Percentiles rank a stretch among this genome's conserved stretches.
Conservation (phyloP, 2,888 invertebrate genomes). For the Drosophila cognata region DNA sequence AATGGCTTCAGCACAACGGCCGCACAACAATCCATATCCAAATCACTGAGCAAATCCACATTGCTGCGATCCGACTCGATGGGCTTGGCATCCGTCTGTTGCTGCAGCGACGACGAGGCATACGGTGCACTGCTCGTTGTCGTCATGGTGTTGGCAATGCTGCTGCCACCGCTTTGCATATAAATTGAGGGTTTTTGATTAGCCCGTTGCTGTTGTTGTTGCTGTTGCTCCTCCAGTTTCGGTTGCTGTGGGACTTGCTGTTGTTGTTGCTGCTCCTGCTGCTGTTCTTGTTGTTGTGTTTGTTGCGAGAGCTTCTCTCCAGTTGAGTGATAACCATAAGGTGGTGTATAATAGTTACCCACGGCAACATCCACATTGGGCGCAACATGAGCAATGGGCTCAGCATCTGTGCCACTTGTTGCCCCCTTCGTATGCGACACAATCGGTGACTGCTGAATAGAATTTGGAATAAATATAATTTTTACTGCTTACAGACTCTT, state of each 20-base stretch:
- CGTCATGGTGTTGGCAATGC: constrained; percentile 82
- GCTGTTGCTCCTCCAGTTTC: background rate
- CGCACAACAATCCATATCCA: constrained; percentile 92
- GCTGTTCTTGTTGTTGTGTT: constrained; percentile 24
- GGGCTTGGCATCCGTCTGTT: constrained; percentile 22
- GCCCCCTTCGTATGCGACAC: constrained; percentile 81
- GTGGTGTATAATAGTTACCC: constrained; percentile 79
- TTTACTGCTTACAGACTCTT: background rate
- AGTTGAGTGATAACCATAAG: constrained; percentile 82
- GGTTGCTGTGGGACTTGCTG: constrained; percentile 8
- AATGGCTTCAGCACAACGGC: constrained; percentile 70
- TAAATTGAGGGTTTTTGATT: constrained; percentile 73
- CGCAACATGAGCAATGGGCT: constrained; percentile 24
- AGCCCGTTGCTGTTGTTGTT: constrained; percentile 6
- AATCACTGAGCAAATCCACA: constrained; percentile 91
- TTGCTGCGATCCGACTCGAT: constrained; percentile 77
- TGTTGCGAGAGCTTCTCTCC: constrained; percentile 38
- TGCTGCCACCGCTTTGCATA: constrained; percentile 82
- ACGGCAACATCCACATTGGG: constrained; percentile 6
- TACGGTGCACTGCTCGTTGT: constrained; percentile 81
- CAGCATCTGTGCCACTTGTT: constrained; percentile 17
- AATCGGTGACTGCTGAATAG: constrained; percentile 71
- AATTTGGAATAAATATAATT: background rate
- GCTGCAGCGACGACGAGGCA: constrained; percentile 59
- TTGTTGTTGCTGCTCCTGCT: constrained; percentile 28